Evolutionary conservation across 1,140 invertebrate genomes (phyloP), one percentile per base, ranked within the genome.

Genomic region (Drosophila simulans): DNA sequence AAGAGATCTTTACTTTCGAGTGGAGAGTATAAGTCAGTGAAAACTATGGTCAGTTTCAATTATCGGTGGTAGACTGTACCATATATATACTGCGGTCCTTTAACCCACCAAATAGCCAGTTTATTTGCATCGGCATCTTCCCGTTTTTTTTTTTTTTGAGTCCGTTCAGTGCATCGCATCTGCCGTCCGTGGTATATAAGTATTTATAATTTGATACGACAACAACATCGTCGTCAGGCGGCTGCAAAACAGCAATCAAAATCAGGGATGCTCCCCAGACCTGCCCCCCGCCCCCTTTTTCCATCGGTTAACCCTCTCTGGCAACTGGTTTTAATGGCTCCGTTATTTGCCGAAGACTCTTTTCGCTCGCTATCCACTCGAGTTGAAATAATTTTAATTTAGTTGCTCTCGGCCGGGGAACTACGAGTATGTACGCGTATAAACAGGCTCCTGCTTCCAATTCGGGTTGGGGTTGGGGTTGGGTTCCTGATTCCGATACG

Each of bases 301-400:
- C 42, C n/a, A 3, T 20, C 34, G 39, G 5, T 46, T 37, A 73
- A 63, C 63, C 43, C 56, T 55, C 49, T 59, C 43, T 43, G 48
- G 59, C 73, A 83, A 84, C 80, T 84, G 64, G 80, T 85, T 84
- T 84, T 77, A 85, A 85, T 80, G 79, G 80, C 74, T 78, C 75
- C 80, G 80, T 83, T 83, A 83, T 79, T 79, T 71, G 68, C 68
- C 34, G 52, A 70, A 71, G 68, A 70, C 64, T 71, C 45, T 37
- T 70, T 49, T 48, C 65, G 63, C 66, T 70, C 78, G 76, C 80
- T 60, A 71, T 70, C 83, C 80, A 85, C 65, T 84, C 80, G 75
- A 84, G 81, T 84, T 80, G 80, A 84, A 84, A 84, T 84, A 84
- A 84, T 84, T 84, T 84, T 85, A 84, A 84, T 84, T 84, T 84